Conservation (phyloP, 1,140 invertebrate genomes). For the Drosophila gunungcola region DNA sequence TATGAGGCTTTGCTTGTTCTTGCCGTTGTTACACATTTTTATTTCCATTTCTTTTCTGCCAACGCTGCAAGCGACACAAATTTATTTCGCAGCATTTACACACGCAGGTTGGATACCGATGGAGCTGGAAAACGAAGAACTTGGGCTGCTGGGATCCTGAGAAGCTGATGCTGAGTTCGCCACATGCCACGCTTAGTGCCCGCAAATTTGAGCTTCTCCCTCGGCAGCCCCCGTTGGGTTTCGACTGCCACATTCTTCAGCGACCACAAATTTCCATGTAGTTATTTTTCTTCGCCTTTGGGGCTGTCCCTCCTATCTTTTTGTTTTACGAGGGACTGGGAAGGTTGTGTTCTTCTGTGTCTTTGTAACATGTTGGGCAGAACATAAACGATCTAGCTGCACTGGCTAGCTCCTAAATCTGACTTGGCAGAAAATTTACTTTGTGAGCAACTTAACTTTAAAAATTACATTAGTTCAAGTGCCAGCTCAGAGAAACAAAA, state of each 20-base stretch:
- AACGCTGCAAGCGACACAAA: constrained; percentile 75
- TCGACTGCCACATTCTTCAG: constrained; percentile 59
- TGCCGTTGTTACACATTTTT: constrained; percentile 49
- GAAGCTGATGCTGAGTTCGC: constrained; percentile 45
- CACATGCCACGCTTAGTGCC: constrained; percentile 77
- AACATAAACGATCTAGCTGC: not conserved
- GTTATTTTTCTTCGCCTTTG: constrained; percentile 70
- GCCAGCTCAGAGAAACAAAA: no score
- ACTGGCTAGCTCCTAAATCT: not conserved
- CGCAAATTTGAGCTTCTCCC: constrained; percentile 70
- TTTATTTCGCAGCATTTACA: constrained; percentile 79
- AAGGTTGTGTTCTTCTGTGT: constrained; percentile 2
- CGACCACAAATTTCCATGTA: constrained; percentile 79
- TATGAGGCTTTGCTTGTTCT: constrained; percentile 62
- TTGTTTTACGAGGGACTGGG: constrained; percentile 25
- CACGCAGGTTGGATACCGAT: constrained; percentile 43
- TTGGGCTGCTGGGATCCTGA: constrained; percentile 21
- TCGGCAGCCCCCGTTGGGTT: constrained; percentile 24
- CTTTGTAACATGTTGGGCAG: not conserved
- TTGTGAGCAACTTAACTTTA: no score
- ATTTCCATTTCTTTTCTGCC: constrained; percentile 45
- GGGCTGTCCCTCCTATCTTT: constrained; percentile 1
- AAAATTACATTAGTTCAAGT: no score
- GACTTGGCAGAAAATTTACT: not conserved
- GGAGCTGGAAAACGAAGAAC: not conserved